Evolutionary conservation across 2,888 invertebrate species (phyloP), one percentile per base, ranked within the genome.

Genomic region (Nomada ruficornis): DNA sequence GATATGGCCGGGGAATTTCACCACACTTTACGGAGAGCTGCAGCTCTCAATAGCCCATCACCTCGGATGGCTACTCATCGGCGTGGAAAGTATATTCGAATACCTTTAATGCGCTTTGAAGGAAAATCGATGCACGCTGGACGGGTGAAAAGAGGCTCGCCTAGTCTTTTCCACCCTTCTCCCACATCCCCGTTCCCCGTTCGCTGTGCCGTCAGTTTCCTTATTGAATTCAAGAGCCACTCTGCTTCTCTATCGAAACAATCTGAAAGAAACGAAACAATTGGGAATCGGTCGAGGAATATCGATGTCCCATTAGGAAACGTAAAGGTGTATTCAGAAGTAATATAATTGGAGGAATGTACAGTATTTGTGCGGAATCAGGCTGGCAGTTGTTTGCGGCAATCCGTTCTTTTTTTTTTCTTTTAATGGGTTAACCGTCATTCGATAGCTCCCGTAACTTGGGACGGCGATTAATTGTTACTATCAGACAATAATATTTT

Each of bases 21-120:
- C 84, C 86, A 88, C 86, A 89, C 90, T 91, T 89, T 87, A 85
- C 89, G 89, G 84, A 86, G 88, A 89, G 82, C 86, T 36, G 15
- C 47, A 86, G 90, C 90, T 89, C 89, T 91, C 89, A 89, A 88
- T 86, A 86, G 85, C 81, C 90, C 90, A 91, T 91, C 91, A 90
- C 86, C 86, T 87, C 86, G 89, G 87, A 86, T 90, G 86, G 89
- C 86, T 86, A 89, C 84, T 91, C 90, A 86, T 87, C 89, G 87
- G 86, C 80, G 85, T 74, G 89, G 88, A 91, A 91, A 88, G 86
- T 91, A 90, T 90, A 90, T 90, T 88, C 88, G 86, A 87, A 86
- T 87, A 82, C 82, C 88, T 88, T 79, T 89, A 89, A 89, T 88
- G 83, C 82, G 78, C 82, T 85, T 74, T 70, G 88, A 86, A 87